A percentile compares a stretch with the other conserved stretches of the same genome.
Evolutionary conservation across 2,113 vertebrate species (phyloP).

Genomic region (Tinamus guttatus): DNA sequence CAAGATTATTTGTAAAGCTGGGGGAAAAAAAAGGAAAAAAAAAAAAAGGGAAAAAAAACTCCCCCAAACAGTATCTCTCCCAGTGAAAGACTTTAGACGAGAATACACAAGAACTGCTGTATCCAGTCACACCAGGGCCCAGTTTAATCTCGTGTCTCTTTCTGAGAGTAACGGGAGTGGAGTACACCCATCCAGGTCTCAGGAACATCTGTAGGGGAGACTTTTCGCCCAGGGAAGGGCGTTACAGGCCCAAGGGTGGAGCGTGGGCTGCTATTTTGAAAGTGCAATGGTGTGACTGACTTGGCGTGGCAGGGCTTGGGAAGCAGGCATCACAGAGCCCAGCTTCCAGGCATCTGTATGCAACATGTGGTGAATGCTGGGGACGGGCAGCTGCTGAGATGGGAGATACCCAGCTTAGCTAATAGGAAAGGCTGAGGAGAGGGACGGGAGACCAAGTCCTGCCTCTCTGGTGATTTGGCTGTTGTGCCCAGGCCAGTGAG

Average conservation of each 20-base stretch:
- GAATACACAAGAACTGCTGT: neutral
- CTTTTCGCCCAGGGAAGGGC: neutral
- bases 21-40: neutral
- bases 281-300: neutral
- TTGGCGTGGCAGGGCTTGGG: constrained; percentile 29
- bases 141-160: neutral
- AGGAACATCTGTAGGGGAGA: neutral
- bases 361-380: neutral
- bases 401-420: neutral
- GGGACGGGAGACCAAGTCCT: accelerated
- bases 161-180: neutral
- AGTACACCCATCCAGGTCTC: neutral
- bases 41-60: neutral
- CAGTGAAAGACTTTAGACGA: neutral
- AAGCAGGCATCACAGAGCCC: neutral
- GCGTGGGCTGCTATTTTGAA: constrained; percentile 26
- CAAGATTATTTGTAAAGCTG: neutral
- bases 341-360: constrained; percentile 21
- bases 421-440: accelerated
- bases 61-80: neutral
- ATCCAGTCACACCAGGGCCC: neutral
- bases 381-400: neutral
- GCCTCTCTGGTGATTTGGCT: neutral
- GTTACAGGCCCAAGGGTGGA: accelerated
- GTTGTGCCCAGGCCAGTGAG: accelerated